These are phyloP conservation scores for Aplysina aerophoba DNA, from an alignment of 37 sponge, comb jelly and placozoan genomes.

Conservation along the genomic window DNA sequence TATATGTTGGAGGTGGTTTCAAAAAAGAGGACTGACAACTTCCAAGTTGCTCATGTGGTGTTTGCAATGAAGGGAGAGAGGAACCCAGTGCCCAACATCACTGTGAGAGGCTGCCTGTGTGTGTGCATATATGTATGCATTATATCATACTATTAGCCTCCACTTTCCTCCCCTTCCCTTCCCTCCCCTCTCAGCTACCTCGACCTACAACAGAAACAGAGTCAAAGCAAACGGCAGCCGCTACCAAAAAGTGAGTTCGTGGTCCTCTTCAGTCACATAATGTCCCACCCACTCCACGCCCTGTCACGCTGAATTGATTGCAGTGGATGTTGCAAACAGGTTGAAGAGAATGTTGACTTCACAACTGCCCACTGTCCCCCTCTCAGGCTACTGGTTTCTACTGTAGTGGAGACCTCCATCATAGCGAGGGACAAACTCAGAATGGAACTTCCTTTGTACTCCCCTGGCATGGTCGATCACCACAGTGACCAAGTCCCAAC, in stretches of 20 bases:
- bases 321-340: too few relatives aligned
- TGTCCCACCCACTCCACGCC: too few relatives aligned
- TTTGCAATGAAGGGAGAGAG: constrained; percentile 14
- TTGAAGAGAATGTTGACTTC: too few relatives aligned
- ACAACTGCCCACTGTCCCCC: too few relatives aligned
- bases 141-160: neutral
- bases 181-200: neutral
- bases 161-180: neutral
- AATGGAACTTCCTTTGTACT: constrained; percentile 10
- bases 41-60: constrained; percentile 66
- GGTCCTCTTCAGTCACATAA: neutral
- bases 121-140: too few relatives aligned
- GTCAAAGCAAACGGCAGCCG: constrained; percentile 15
- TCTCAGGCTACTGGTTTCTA: neutral
- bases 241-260: constrained; percentile 9
- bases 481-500: neutral
- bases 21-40: constrained; percentile 62
- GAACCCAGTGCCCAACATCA: constrained; percentile 62
- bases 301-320: too few relatives aligned
- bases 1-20: constrained; percentile 69
- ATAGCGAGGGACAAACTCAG: constrained; percentile 62
- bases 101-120: constrained; percentile 53
- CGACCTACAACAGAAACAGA: constrained; percentile 2
- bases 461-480: neutral
- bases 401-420: constrained; percentile 49